Conservation (phyloP, 2,113 vertebrate species). For the Grammomys dolichurus region DNA sequence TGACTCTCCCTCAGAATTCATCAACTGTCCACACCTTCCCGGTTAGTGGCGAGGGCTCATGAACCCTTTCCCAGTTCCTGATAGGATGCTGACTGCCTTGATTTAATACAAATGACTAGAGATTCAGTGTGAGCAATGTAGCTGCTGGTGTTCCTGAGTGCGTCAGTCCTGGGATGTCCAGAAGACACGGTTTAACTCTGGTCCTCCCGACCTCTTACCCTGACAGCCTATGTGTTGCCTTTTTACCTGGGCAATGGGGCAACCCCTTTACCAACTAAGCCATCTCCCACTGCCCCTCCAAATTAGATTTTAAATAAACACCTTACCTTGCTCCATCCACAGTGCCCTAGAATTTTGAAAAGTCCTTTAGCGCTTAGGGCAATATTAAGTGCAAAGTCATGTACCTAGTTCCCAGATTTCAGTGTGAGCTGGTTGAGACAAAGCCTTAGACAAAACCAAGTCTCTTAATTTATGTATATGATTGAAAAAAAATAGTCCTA, state of each 20-base stretch:
- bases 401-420: not conserved
- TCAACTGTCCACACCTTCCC: not conserved
- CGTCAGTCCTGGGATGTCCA: not conserved
- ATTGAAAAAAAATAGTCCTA: conserved; percentile 5
- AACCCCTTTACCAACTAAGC: not conserved
- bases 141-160: not conserved
- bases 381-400: not conserved
- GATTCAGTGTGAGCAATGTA: not conserved
- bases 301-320: not conserved
- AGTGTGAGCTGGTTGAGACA: not conserved
- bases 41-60: not conserved
- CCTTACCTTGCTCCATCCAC: not conserved
- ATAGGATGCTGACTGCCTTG: not conserved
- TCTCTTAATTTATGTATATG: not conserved
- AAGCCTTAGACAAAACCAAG: not conserved
- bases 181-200: not conserved
- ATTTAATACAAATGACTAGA: not conserved
- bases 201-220: no score
- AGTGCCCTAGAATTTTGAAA: not conserved
- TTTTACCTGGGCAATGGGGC: not conserved
- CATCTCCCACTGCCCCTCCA: not conserved
- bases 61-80: not conserved
- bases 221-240: not conserved
- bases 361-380: not conserved
- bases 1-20: not conserved